phyloP scores from a whole-genome alignment of 1,140 invertebrate genomes.

The Bombus affinis region DNA sequence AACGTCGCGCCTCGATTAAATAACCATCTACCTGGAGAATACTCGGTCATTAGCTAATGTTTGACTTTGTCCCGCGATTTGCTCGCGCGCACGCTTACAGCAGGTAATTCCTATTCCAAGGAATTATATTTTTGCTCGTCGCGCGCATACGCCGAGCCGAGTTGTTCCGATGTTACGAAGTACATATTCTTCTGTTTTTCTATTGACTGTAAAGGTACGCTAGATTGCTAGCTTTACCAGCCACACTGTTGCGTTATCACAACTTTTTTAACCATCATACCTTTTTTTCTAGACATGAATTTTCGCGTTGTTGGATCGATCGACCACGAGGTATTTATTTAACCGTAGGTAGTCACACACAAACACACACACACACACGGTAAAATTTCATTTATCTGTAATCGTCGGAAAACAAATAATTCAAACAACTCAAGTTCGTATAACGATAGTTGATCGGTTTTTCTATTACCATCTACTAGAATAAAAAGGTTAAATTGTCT shows the following conservation, averaged over 20 bases:
- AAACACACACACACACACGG: fast-evolving
- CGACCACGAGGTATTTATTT: not conserved
- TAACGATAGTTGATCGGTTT: not conserved
- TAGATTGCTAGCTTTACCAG: not conserved
- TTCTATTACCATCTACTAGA: not conserved
- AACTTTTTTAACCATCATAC: fast-evolving
- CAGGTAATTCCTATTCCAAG: not conserved
- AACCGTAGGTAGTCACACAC: not conserved
- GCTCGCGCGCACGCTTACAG: not conserved
- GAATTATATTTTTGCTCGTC: not conserved
- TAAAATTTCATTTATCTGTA: not conserved
- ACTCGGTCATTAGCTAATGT: constrained; percentile 4
- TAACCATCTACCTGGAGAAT: constrained; percentile 1
- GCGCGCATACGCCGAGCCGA: not conserved
- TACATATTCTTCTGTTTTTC: not conserved
- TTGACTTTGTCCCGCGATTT: not conserved
- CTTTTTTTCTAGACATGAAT: not conserved
- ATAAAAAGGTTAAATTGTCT: too few species aligned
- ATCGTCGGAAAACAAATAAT: not conserved
- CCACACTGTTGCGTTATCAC: not conserved
- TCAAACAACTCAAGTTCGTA: not conserved
- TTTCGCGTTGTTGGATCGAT: not conserved
- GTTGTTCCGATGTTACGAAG: not conserved
- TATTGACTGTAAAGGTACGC: not conserved
- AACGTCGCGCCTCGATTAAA: not conserved